phyloP scores from a whole-genome alignment of 2,113 vertebrate species.

The Corvus moneduloides region DNA sequence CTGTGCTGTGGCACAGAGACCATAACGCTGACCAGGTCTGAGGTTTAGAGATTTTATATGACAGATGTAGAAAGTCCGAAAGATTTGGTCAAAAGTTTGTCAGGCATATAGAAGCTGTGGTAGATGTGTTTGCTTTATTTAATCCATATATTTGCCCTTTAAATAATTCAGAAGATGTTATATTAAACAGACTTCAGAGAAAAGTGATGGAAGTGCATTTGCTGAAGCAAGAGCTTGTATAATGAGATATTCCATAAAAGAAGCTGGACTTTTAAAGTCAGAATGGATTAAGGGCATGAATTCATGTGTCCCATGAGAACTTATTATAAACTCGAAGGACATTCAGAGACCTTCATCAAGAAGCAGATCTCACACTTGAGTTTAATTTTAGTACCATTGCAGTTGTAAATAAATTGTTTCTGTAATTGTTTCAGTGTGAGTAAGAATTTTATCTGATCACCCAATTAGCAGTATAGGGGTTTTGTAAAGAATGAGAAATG shows the following conservation, averaged over 20 bases:
- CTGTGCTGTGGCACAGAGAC: background rate
- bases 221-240: slow-evolving; percentile 42
- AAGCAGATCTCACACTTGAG: background rate
- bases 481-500: background rate
- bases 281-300: slow-evolving; percentile 60
- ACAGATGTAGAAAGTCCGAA: background rate
- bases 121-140: slow-evolving; percentile 52
- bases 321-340: slow-evolving; percentile 59
- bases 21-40: background rate
- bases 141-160: slow-evolving; percentile 58
- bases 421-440: background rate
- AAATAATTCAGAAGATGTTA: slow-evolving; percentile 60
- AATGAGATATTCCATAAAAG: slow-evolving; percentile 48
- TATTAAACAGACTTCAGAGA: slow-evolving; percentile 59
- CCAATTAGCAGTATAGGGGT: background rate
- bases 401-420: slow-evolving; percentile 11
- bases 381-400: slow-evolving; percentile 10
- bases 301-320: slow-evolving; percentile 54
- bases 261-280: slow-evolving; percentile 61
- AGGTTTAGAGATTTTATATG: background rate
- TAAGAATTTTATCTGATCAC: background rate
- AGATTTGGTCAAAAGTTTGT: slow-evolving; percentile 2
- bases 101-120: background rate
- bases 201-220: slow-evolving; percentile 53
- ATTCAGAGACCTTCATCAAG: slow-evolving; percentile 42